Base-by-base conservation (phyloP, 2,888 invertebrate genomes). In the Dinocampus coccinellae region DNA sequence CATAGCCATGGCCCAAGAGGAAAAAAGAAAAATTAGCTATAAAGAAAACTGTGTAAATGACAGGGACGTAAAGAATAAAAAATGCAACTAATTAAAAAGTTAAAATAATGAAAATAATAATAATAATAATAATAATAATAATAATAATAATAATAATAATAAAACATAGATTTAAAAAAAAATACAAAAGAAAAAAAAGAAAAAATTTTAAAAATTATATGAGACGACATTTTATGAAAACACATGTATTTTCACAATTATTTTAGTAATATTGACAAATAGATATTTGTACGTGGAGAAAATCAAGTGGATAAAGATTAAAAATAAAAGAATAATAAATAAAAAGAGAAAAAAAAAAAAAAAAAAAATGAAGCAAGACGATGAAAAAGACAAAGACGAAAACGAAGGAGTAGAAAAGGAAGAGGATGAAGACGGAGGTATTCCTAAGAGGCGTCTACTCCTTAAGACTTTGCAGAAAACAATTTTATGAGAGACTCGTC, bases 401-500 rank as follows among this genome's bases (percentile, higher is more conserved):
- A 66, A 66, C 39, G 39, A 60, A 52, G 34, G 57, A 65, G 42
- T 26, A 60, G 55, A 55, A 70, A 63, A 72, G 52, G 36, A 3
- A 52, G 13, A 33, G 57, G 57, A 62, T 58, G 65, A 53, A 42
- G 47, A 67, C 24, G 29, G n/a, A 29, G 26, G 24, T 55, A 39
- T 55, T 57, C 22, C 24, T 34, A 26, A 7, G 42, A 55, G 66
- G 36, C 55, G 26, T 66, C 57, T 66, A 11, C 57, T 66, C 20
- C 65, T 55, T 66, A 36, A 57, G 57, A 66, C 22, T n/a, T 16
- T 47, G 33, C 29, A 9, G 57, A 66, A 57, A 66, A 66, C 57
- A 36, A 66, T 66, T 58, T 66, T 66, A 66, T 66, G 70, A 57
- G 65, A 70, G 52, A 33, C 34, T 42, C 20, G 36, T 39, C 29